Percentiles rank a stretch among this genome's conserved stretches.
Conservation (phyloP, 2,888 invertebrate genomes). For the Sesamia inferens region DNA sequence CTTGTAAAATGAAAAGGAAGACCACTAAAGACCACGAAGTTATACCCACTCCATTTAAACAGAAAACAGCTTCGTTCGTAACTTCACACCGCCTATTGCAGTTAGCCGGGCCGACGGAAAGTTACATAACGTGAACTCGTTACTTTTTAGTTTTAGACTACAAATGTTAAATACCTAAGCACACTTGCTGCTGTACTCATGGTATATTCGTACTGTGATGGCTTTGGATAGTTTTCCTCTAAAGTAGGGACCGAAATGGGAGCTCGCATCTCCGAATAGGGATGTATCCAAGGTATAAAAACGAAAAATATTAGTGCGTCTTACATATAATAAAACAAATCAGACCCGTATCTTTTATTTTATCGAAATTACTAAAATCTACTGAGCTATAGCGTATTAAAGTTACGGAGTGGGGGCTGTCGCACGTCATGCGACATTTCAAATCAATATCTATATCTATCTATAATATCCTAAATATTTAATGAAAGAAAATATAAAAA, state of each 20-base stretch:
- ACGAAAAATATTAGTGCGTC: no score
- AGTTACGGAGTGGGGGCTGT: no score
- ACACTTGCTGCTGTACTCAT: conserved; percentile 63
- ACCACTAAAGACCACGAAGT: no score
- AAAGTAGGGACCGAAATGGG: not conserved
- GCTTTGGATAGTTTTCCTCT: conserved; percentile 9
- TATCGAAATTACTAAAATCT: no score
- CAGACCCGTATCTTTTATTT: no score
- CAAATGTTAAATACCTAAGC: conserved; percentile 79
- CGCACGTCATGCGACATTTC: no score
- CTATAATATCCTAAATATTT: no score
- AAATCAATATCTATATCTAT: no score
- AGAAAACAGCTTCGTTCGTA: conserved; percentile 67
- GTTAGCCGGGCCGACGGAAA: conserved; percentile 68
- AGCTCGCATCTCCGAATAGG: not conserved
- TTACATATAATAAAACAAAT: no score
- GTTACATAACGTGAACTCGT: conserved; percentile 76
- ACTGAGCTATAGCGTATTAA: no score
- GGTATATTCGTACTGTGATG: conserved; percentile 7
- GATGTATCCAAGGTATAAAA: no score
- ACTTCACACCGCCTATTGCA: conserved; percentile 71
- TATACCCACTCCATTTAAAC: conserved; percentile 19
- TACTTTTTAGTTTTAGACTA: conserved; percentile 77
- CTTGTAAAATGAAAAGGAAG: not conserved
- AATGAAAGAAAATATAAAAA: no score